These are phyloP conservation scores for Cherax destructor DNA, from an alignment of 1,140 invertebrate species.

Conservation along the genomic window DNA sequence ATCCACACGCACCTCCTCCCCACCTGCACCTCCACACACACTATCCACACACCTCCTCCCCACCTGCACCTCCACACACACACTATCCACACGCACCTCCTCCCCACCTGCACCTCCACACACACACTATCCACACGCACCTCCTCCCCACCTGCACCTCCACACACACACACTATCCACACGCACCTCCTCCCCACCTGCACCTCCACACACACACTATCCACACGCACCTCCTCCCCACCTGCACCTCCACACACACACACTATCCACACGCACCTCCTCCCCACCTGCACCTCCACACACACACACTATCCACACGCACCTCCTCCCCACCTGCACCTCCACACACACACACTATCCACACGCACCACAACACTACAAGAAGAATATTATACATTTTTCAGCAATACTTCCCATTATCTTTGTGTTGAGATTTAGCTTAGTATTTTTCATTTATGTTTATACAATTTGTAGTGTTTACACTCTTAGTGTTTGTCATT, in stretches of 20 bases:
- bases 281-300: not conserved
- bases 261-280: not conserved
- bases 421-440: too few species aligned
- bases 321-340: constrained; percentile 12
- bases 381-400: too few species aligned
- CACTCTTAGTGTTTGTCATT: too few species aligned
- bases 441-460: too few species aligned
- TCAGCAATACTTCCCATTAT: too few species aligned
- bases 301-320: too few species aligned
- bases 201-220: constrained; percentile 1
- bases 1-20: not conserved
- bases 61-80: constrained; percentile 2
- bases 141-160: constrained; percentile 6
- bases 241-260: not conserved
- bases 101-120: not conserved
- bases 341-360: not conserved
- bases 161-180: not conserved
- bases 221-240: too few species aligned
- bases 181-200: not conserved
- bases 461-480: too few species aligned
- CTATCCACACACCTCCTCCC: too few species aligned
- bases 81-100: not conserved
- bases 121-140: too few species aligned
- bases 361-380: not conserved
- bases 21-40: constrained; percentile 5